Percentiles rank a stretch among this genome's conserved stretches.
Evolutionary conservation across 2,113 vertebrate genomes (phyloP).

Genomic region (Sterrhoptilus dennistouni): DNA sequence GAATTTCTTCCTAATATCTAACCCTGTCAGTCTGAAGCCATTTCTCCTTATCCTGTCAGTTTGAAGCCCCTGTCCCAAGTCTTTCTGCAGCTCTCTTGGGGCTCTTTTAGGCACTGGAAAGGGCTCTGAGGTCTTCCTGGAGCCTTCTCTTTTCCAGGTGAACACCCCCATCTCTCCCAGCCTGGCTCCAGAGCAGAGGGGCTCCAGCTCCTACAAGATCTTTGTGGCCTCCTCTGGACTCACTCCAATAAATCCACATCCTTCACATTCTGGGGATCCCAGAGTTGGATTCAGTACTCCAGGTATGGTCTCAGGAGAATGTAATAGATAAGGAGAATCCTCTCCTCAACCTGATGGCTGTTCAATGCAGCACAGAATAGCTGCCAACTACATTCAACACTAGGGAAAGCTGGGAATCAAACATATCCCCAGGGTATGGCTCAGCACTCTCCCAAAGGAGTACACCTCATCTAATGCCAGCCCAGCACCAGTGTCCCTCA

Average conservation of each 20-base stretch:
- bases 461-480: background rate
- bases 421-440: background rate
- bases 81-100: background rate
- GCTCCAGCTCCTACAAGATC: background rate
- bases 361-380: background rate
- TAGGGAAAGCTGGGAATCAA: background rate
- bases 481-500: background rate
- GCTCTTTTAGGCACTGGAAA: background rate
- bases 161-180: background rate
- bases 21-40: background rate
- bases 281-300: fast-evolving
- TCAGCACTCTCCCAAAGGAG: background rate
- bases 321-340: background rate
- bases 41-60: background rate
- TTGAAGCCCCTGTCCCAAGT: background rate
- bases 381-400: background rate
- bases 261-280: background rate
- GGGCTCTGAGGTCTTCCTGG: background rate
- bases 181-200: background rate
- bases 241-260: background rate
- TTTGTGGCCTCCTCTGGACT: background rate
- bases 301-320: background rate
- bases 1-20: background rate
- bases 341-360: background rate
- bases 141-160: background rate